Conservation (phyloP, 2,113 vertebrate species). For the Gopherus evgoodei region DNA sequence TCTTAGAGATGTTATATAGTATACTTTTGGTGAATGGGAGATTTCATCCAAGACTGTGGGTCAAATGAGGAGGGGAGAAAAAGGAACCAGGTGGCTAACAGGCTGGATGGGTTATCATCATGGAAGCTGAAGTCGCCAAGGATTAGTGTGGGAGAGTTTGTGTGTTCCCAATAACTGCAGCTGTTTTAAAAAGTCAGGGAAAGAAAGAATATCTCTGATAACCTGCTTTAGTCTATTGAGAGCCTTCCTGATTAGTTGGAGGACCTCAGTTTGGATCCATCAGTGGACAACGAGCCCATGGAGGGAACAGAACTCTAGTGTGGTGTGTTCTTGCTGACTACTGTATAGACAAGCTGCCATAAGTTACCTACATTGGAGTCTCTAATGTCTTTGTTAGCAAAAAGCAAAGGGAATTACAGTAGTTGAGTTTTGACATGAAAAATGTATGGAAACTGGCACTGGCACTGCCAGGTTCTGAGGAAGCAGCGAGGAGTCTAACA, state of each 20-base stretch:
- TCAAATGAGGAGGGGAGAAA: neutral
- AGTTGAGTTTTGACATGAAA: neutral
- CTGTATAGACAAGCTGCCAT: neutral
- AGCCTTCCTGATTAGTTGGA: neutral
- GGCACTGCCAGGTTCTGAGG: neutral
- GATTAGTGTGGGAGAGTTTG: neutral
- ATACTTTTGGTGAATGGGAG: neutral
- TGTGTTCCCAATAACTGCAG: neutral
- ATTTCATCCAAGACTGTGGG: neutral
- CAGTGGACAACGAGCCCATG: neutral
- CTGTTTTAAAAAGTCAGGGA: neutral
- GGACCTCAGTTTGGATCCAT: neutral
- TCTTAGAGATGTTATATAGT: neutral
- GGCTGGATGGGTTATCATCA: neutral
- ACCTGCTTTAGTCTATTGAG: neutral
- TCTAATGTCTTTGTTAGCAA: neutral
- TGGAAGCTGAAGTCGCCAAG: neutral
- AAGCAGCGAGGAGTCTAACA: neutral
- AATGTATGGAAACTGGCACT: neutral
- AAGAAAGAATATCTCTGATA: neutral
- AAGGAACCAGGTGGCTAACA: neutral
- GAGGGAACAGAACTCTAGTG: neutral
- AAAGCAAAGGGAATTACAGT: neutral
- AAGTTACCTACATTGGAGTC: neutral
- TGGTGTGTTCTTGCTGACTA: neutral